Base-by-base conservation (phyloP, 1,140 invertebrate species). In the Megathymus violae region DNA sequence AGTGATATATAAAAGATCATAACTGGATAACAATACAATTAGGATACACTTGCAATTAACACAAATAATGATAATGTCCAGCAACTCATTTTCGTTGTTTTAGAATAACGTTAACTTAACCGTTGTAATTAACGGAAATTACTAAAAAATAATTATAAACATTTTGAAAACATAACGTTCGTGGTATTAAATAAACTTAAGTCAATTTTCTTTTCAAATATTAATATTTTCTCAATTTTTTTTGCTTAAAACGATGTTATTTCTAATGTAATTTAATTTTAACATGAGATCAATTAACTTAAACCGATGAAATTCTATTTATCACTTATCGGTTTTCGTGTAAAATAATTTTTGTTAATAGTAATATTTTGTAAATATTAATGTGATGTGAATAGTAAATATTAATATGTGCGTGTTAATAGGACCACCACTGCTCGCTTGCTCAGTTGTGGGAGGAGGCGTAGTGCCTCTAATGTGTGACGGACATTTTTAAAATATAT, bases 221-320 rank as follows among this genome's bases (percentile, higher is more conserved):
- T 14, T 22, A 54, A 10, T 25, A 52, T n/a, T n/a, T n/a, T n/a
- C n/a, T n/a, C n/a, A n/a, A n/a, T n/a, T n/a, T n/a, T n/a, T 40
- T 41, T 54, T 25, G 34, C 22, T 43, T 43, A 27, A 52, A 10
- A 17, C 13, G 27, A 36, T n/a, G 4, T 34, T 36, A 22, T 52
- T 43, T 7, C 51, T 51, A 51, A 51, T 17, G 27, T 51, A 16
- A 19, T 51, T 51, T 46, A 25, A 51, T 51, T 51, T 16, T 14
- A 25, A 31, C 11, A 14, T 56, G 51, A 56, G 51, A 56, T 56
- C 51, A 56, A 43, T 27, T 43, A 56, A 22, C 51, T 56, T 56
- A 56, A 27, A 56, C 25, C 51, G 31, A 43, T 43, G 51, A 56
- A 56, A 56, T 56, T 56, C 51, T 14, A 13, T 43, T 27, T 13